A percentile compares a stretch with the other conserved stretches of the same genome.
These are phyloP conservation scores for Tapirus terrestris DNA, from an alignment of 2,113 vertebrate species.

Conservation along the genomic window DNA sequence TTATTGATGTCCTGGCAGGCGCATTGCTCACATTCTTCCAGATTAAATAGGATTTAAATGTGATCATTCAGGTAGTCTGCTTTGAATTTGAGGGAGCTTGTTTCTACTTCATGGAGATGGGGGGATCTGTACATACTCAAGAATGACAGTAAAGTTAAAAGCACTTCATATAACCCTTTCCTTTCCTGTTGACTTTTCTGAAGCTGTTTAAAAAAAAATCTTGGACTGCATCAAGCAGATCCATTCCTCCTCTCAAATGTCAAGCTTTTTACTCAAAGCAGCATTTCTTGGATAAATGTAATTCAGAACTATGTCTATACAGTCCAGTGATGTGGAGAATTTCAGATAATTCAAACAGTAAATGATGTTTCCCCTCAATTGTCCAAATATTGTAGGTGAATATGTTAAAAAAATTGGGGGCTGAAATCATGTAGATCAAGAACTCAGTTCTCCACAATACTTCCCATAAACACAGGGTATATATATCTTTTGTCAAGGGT, in stretches of 20 bases:
- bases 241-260: constrained; percentile 42
- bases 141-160: constrained; percentile 25
- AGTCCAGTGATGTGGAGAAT: not conserved
- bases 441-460: constrained; percentile 1
- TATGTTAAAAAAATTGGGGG: not conserved
- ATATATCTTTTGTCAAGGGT: constrained; percentile 13
- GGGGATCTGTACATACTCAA: not conserved
- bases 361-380: constrained; percentile 1
- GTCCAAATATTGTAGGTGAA: constrained; percentile 39
- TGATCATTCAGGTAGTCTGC: constrained; percentile 28
- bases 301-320: constrained; percentile 33
- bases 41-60: constrained; percentile 56
- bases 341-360: constrained; percentile 20
- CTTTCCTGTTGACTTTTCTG: constrained; percentile 60
- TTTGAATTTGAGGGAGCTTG: constrained; percentile 45
- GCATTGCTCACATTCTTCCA: constrained; percentile 45
- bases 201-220: not conserved
- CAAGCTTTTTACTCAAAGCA: not conserved
- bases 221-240: constrained; percentile 27
- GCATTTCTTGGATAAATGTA: constrained; percentile 24
- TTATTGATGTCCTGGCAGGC: constrained; percentile 45
- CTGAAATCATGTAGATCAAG: not conserved
- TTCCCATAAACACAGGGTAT: not conserved
- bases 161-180: not conserved
- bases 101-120: not conserved